Evolutionary conservation across 2,797 vertebrate genomes (phyloP), one percentile per base, ranked within the genome.

Genomic region (Smutsia temminckii): DNA sequence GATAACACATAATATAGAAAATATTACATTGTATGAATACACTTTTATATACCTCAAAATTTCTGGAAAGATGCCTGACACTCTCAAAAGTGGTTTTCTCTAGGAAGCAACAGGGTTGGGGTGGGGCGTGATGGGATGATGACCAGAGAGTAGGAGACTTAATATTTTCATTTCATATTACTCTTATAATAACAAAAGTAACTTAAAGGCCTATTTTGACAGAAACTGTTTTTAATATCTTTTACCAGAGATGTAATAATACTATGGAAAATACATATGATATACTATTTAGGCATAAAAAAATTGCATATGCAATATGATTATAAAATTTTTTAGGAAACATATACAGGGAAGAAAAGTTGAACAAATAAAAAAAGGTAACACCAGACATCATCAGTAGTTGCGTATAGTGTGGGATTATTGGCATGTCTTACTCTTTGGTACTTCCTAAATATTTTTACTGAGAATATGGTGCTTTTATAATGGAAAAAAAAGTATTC

Each of bases 151-250:
- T 4, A 64, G 13, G 32, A 85, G 34, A 75, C 3, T 74, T 88
- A 12, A 34, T 66, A 29, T 74, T 72, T 88, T 74, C 40, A 61
- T 78, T 84, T 59, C 79, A 25, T 75, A 27, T 55, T 61, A 46
- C 23, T 81, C 34, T 69, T 46, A 17, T 12, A 91, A 72, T 32
- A 90, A 84, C 13, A 59, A 53, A 85, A 55, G 10, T 34, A 84
- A 84, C 6, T 42, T 29, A 63, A 69, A 93, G 84, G 14, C 0
- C 91, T 79, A 84, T 16, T 88, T 91, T 34, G 59, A 32, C 8
- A 85, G 95, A 89, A 89, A 81, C 34, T 63, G 23, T 55, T 49
- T 87, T 77, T 59, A 92, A 27, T 59, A 55, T 81, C 69, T 40
- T 57, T 79, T 66, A 91, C 10, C 32, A 74, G 74, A 51, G 21